Conservation (phyloP, 2,113 vertebrate genomes). For the Pituophis catenifer region DNA sequence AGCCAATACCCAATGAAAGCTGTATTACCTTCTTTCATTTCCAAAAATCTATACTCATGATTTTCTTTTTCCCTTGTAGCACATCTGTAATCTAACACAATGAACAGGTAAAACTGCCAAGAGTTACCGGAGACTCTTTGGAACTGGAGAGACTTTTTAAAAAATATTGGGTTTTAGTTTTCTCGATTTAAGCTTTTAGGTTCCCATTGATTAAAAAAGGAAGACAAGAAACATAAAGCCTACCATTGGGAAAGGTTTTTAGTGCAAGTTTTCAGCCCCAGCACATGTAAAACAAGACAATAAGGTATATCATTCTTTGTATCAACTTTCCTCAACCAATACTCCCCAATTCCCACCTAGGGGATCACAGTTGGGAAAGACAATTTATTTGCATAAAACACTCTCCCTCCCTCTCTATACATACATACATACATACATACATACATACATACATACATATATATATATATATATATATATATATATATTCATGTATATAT, state of each 20-base stretch:
- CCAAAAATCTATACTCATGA: conserved; percentile 6
- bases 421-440: no score
- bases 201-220: background rate
- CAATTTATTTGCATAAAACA: background rate
- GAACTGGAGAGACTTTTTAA: background rate
- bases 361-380: background rate
- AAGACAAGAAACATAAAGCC: background rate
- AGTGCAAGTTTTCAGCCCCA: background rate
- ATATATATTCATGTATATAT: no score
- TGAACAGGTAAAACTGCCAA: conserved; percentile 29
- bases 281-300: background rate
- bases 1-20: background rate
- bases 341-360: background rate
- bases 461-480: no score
- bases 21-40: background rate
- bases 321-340: background rate
- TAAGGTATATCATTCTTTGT: background rate
- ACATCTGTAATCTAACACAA: conserved; percentile 20
- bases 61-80: background rate
- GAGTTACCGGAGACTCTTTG: background rate
- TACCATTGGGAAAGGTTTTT: background rate
- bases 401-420: no score
- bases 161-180: background rate
- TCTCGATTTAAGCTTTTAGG: background rate
- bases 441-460: no score